Evolutionary conservation across 2,113 vertebrate species (phyloP).

Genomic region (Neolamprologus cancellatus): DNA sequence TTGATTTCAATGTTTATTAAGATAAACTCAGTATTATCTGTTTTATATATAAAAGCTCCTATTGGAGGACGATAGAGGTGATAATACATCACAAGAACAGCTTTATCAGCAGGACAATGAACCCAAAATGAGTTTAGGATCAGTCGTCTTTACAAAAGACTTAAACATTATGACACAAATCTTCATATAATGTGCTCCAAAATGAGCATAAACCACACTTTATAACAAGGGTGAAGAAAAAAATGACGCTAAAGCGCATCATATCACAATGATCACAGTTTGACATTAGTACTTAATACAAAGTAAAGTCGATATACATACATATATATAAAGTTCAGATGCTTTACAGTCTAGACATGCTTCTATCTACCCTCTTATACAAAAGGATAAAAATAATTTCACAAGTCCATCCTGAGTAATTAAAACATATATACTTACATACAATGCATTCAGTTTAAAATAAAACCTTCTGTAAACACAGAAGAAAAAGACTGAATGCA

Average conservation of each 20-base stretch:
- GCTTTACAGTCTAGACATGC: background rate
- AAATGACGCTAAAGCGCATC: background rate
- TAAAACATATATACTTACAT: background rate
- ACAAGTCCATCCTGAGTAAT: background rate
- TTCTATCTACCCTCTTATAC: background rate
- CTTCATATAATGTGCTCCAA: background rate
- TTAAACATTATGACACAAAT: background rate
- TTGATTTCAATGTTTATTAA: background rate
- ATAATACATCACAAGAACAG: background rate
- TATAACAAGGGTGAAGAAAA: background rate
- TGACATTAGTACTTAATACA: background rate
- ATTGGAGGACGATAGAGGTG: background rate
- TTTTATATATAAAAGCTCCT: background rate
- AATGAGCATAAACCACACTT: background rate
- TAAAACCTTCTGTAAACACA: background rate
- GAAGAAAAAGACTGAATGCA: background rate
- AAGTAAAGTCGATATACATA: background rate
- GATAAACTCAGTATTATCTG: background rate
- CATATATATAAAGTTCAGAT: background rate
- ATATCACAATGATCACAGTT: background rate
- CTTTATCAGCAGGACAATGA: background rate
- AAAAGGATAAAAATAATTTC: background rate
- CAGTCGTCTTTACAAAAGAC: background rate
- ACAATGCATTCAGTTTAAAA: background rate
- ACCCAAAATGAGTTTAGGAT: background rate